Conservation (phyloP, 1,140 invertebrate species). For the Drosophila prosaltans region DNA sequence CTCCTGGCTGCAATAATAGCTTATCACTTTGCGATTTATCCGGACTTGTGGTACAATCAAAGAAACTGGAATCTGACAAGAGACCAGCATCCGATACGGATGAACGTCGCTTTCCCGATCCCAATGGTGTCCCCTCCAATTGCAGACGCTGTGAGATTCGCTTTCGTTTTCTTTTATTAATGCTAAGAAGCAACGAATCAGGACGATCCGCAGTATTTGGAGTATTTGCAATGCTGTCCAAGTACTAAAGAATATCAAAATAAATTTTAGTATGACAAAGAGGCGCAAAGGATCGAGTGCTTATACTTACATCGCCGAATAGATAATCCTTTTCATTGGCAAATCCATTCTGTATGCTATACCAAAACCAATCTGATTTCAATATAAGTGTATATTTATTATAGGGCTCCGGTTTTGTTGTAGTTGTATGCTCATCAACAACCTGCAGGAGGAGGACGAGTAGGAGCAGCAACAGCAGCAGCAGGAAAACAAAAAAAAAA, state of each 20-base stretch:
- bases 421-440: constrained; percentile 90
- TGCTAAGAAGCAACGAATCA: constrained; percentile 84
- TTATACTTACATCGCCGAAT: constrained; percentile 89
- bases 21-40: constrained; percentile 84
- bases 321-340: constrained; percentile 95
- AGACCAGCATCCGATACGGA: constrained; percentile 92
- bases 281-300: too few species aligned
- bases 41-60: constrained; percentile 92
- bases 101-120: constrained; percentile 89
- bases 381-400: constrained; percentile 87
- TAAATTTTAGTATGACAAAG: neutral
- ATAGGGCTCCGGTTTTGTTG: constrained; percentile 86
- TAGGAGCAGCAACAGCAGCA: neutral
- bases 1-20: constrained; percentile 70
- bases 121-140: constrained; percentile 74
- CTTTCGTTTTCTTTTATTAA: constrained; percentile 88
- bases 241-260: constrained; percentile 52
- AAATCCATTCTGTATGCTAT: constrained; percentile 95
- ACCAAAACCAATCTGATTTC: constrained; percentile 98
- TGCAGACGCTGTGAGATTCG: constrained; percentile 84
- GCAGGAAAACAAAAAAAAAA: constrained; percentile 9
- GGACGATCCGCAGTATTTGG: constrained; percentile 84
- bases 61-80: constrained; percentile 92
- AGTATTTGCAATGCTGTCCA: constrained; percentile 82
- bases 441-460: constrained; percentile 84